Base-by-base conservation (phyloP, 2,888 invertebrate species). In the Xylota segnis region DNA sequence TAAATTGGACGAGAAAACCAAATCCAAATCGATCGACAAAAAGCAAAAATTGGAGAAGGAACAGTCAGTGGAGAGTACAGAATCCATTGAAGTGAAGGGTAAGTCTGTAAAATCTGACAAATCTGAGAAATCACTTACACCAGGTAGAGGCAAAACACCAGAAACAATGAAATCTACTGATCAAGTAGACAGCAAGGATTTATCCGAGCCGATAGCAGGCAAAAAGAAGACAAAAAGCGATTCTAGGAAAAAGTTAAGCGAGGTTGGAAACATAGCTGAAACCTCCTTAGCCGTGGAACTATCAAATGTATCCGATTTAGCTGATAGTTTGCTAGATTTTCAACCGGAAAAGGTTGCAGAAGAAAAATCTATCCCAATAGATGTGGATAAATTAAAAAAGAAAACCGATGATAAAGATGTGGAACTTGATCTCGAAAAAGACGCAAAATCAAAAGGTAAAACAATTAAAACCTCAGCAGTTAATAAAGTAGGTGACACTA, bases 281-380 rank as follows among this genome's bases (percentile, higher is more conserved):
- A 81, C 87, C 6, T 75, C 86, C 16, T 52, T 74, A n/a, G 82
- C 84, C 54, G 58, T 61, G 23, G 87, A 88, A 61, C 47, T 81
- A 54, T 81, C 88, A 0, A 87, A 88, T 70, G 88, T 76, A 4
- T 75, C 81, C 10, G 87, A 87, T 82, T 52, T 87, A n/a, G 75
- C 75, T 10, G 87, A 88, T 70, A 84, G 87, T 45, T 52, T 88
- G 43, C 43, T 88, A 18, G 88, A 87, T 68, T 54, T 87, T 0
- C 52, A 45, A 1, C 65, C 40, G 5, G 75, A 76, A 18, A 61
- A 86, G 32, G 7, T 7, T 6, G 50, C 56, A 4, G 37, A 71
- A 16, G 52, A 59, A 27, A 32, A 34, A 4, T 3, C 12, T 16
- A 16, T 16, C 9, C 18, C 77, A 5, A 2, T 70, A 34, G 58